Base-by-base conservation (phyloP, 2,888 invertebrate genomes). In the Helleia helle region DNA sequence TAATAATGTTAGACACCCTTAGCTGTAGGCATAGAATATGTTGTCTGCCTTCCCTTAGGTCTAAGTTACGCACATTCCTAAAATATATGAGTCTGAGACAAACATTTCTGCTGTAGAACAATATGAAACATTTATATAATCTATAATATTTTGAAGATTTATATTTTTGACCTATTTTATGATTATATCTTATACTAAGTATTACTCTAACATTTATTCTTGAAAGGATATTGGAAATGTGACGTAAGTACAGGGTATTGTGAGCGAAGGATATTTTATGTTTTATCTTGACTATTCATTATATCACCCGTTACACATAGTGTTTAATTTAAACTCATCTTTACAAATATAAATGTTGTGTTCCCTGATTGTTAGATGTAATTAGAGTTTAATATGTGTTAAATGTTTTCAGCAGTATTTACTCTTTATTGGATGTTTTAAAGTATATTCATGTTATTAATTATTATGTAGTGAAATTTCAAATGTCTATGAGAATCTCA, bases 21-120 rank as follows among this genome's bases (percentile, higher is more conserved):
- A 47, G 54, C 59, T 56, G 24, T 51, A 65, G 59, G 59, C 61
- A 58, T 62, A 57, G 57, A 55, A 52, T 52, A 55, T 68, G 69
- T 71, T 65, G 66, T 77, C 56, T 58, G 57, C 60, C 57, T 59
- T 55, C 55, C 69, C 62, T 53, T 76, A 81, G 79, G 62, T 65
- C 52, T 81, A 80, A 83, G 71, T 71, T 73, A 59, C 71, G 76
- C 81, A 83, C 83, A 81, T 80, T 83, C 83, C 83, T 77, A 65
- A 49, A 59, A 66, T 60, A 67, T 64, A 65, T 65, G 71, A 79
- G 83, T 84, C 83, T 84, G 83, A 84, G 67, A 67, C 71, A 66
- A 47, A 77, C 74, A 75, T 83, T 76, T 83, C 83, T 72, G 75
- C 73, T 71, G 63, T 71, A 71, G 64, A 72, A 72, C 71, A 71